phyloP scores from a whole-genome alignment of 2,113 vertebrate species.

The Rhipidura dahli region DNA sequence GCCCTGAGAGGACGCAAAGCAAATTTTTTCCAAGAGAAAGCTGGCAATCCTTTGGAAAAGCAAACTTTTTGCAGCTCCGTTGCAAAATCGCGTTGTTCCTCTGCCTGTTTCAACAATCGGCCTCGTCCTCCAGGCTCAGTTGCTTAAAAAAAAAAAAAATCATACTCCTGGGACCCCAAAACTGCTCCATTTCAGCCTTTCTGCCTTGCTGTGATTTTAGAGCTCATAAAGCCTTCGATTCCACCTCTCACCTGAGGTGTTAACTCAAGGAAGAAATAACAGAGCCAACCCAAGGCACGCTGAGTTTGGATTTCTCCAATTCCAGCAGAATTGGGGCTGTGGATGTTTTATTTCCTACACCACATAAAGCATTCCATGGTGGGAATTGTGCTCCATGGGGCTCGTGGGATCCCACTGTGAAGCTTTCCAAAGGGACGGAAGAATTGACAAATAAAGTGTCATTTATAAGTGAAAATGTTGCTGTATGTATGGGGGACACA shows the following conservation, averaged over 20 bases:
- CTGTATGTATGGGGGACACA: fast-evolving
- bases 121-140: not conserved
- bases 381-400: not conserved
- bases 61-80: not conserved
- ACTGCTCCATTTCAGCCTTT: not conserved
- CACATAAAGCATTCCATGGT: not conserved
- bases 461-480: not conserved
- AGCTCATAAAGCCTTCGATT: not conserved
- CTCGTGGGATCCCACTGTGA: fast-evolving
- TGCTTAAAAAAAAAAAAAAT: not conserved
- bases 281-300: fast-evolving
- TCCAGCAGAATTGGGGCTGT: not conserved
- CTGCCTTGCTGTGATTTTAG: fast-evolving
- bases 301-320: not conserved
- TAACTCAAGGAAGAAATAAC: fast-evolving
- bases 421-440: not conserved
- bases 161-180: not conserved
- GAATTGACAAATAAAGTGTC: fast-evolving
- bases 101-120: not conserved
- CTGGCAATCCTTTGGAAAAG: not conserved
- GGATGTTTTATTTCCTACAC: not conserved
- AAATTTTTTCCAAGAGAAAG: conserved; percentile 4
- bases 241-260: not conserved
- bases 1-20: not conserved
- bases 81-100: not conserved